Conservation (phyloP, 2,888 invertebrate species). For the Clostera curtula region DNA sequence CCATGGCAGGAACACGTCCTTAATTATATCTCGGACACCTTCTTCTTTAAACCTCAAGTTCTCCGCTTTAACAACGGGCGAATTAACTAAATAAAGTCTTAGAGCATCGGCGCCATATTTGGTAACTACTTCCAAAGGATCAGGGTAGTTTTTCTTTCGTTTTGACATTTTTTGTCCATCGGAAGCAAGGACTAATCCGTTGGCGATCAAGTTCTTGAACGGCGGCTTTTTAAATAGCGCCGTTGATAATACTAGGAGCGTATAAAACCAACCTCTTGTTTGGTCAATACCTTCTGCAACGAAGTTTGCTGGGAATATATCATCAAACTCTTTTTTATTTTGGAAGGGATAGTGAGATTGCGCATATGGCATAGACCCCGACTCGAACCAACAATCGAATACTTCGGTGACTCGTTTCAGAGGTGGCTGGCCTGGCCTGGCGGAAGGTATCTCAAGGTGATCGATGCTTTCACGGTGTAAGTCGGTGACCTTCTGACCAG, state of each 20-base stretch:
- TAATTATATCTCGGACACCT: conserved; percentile 95
- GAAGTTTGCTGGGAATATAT: conserved; percentile 97
- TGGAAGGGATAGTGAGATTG: conserved; percentile 98
- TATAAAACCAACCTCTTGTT: conserved; percentile 99
- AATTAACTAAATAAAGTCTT: conserved; percentile 96
- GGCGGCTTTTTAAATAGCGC: conserved; percentile 96
- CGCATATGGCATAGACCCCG: conserved; percentile 99
- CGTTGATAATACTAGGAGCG: conserved; percentile 96
- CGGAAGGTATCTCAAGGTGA: conserved; percentile 93
- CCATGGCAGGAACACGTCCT: conserved; percentile 99
- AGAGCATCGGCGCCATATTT: conserved; percentile 98
- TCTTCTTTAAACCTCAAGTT: conserved; percentile 97
- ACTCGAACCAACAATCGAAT: conserved; percentile 99
- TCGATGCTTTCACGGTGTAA: conserved; percentile 97
- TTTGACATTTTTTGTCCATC: conserved; percentile 99
- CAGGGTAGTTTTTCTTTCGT: conserved; percentile 98
- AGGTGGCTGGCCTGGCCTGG: conserved; percentile 86
- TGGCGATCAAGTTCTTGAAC: conserved; percentile 97
- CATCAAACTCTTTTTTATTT: conserved; percentile 89
- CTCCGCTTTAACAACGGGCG: conserved; percentile 98
- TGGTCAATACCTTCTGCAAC: conserved; percentile 99
- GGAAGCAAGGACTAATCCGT: conserved; percentile 95
- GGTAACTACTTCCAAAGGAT: conserved; percentile 91
- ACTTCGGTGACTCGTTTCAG: conserved; percentile 92
- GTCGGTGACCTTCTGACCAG: conserved; percentile 89